Evolutionary conservation across 2,797 vertebrate genomes (phyloP).

Genomic region (Rhinatrema bivittatum): DNA sequence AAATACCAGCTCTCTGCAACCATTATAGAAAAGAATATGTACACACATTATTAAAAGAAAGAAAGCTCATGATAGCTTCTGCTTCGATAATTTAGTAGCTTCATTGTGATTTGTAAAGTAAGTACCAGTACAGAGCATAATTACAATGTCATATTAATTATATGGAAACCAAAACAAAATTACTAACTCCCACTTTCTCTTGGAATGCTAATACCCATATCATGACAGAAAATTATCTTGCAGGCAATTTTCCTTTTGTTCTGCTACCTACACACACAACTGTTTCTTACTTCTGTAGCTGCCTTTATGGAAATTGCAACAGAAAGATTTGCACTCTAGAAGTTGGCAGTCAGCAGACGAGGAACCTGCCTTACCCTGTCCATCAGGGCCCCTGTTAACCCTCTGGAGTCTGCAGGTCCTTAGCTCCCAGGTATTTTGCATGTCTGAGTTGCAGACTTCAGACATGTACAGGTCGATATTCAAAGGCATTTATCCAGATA

Average conservation of each 20-base stretch:
- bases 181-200: slow-evolving; percentile 30
- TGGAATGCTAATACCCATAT: slow-evolving; percentile 17
- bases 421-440: slow-evolving; percentile 2
- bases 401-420: background rate
- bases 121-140: slow-evolving; percentile 25
- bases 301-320: background rate
- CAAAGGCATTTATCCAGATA: too few species aligned
- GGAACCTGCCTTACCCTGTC: too few species aligned
- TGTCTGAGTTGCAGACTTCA: too few species aligned
- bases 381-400: too few species aligned
- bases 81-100: slow-evolving; percentile 16
- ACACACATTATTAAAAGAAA: slow-evolving; percentile 6
- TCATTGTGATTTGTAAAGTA: slow-evolving; percentile 26
- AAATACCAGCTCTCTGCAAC: slow-evolving; percentile 7
- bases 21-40: slow-evolving; percentile 1
- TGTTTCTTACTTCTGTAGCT: slow-evolving; percentile 13
- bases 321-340: too few species aligned
- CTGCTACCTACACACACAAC: slow-evolving; percentile 10
- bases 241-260: slow-evolving; percentile 25
- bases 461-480: too few species aligned
- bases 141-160: slow-evolving; percentile 43
- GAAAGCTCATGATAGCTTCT: slow-evolving; percentile 9
- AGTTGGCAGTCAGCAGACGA: too few species aligned
- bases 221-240: slow-evolving; percentile 12
- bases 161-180: slow-evolving; percentile 42